Percentiles rank a stretch among this genome's conserved stretches.
Evolutionary conservation across 2,888 invertebrate genomes (phyloP).

Genomic region (Latheticus oryzae): DNA sequence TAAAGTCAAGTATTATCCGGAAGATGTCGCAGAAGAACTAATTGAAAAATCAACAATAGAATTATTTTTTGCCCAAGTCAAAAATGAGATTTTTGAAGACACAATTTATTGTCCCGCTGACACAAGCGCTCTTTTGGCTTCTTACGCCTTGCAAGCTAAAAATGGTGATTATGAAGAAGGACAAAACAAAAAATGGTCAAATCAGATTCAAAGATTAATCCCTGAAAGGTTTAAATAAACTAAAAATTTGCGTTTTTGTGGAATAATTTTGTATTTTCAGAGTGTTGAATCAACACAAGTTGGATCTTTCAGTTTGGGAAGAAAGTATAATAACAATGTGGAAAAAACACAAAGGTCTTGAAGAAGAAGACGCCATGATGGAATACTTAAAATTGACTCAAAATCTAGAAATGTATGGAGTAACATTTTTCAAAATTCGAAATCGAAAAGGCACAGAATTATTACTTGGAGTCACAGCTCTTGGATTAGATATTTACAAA

Average conservation of each 20-base stretch:
- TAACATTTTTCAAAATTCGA: slow-evolving; percentile 97
- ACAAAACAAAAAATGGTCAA: slow-evolving; percentile 82
- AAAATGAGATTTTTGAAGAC: slow-evolving; percentile 94
- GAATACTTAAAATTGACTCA: slow-evolving; percentile 98
- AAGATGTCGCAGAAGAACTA: slow-evolving; percentile 97
- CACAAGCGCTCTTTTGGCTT: slow-evolving; percentile 95
- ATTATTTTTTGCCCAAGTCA: slow-evolving; percentile 92
- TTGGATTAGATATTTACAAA: slow-evolving; percentile 98
- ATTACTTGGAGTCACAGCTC: slow-evolving; percentile 95
- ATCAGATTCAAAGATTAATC: slow-evolving; percentile 89
- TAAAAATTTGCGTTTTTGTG: not conserved
- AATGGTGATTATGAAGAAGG: slow-evolving; percentile 93
- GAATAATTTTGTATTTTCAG: slow-evolving; percentile 62
- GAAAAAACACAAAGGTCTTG: slow-evolving; percentile 91
- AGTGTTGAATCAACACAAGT: slow-evolving; percentile 96
- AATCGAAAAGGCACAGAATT: slow-evolving; percentile 99
- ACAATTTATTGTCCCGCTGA: slow-evolving; percentile 99
- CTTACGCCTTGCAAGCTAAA: slow-evolving; percentile 97
- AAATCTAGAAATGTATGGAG: slow-evolving; percentile 98
- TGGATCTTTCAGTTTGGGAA: slow-evolving; percentile 97
- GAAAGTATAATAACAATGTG: slow-evolving; percentile 97
- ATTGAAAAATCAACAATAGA: slow-evolving; percentile 98
- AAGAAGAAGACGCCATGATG: slow-evolving; percentile 98
- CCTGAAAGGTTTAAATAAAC: slow-evolving; percentile 78
- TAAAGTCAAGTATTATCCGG: slow-evolving; percentile 99